A percentile compares a stretch with the other conserved stretches of the same genome.
These are phyloP conservation scores for Perodicticus potto DNA, from an alignment of 2,797 vertebrate genomes.

Conservation along the genomic window DNA sequence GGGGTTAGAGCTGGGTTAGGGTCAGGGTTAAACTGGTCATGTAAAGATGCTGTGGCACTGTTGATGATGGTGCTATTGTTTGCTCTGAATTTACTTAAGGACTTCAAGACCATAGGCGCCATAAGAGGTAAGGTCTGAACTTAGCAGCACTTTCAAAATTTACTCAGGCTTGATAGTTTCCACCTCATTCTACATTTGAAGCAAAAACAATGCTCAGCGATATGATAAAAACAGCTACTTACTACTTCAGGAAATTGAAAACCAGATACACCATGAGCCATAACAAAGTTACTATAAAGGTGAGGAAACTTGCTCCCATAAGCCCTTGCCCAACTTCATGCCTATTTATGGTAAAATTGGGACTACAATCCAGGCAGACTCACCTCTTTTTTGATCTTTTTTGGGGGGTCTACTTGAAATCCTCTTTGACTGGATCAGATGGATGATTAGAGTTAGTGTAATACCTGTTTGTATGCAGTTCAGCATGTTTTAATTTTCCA, in stretches of 20 bases:
- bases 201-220: not conserved
- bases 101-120: not conserved
- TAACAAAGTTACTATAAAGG: not conserved
- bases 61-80: not conserved
- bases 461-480: not conserved
- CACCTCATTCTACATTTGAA: not conserved
- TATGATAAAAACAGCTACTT: not conserved
- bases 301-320: not conserved
- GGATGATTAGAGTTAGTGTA: not conserved
- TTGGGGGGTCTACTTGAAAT: not conserved
- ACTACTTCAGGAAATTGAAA: not conserved
- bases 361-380: not conserved
- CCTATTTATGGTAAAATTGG: not conserved
- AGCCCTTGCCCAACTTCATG: not conserved
- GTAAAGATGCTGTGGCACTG: not conserved
- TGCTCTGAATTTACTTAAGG: not conserved
- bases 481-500: not conserved
- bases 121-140: not conserved
- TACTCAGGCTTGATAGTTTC: not conserved
- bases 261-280: not conserved
- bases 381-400: not conserved
- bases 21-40: too few species aligned
- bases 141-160: not conserved
- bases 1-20: too few species aligned
- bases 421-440: conserved; percentile 4